Conservation (phyloP, 2,888 invertebrate genomes). For the Hyalella azteca region DNA sequence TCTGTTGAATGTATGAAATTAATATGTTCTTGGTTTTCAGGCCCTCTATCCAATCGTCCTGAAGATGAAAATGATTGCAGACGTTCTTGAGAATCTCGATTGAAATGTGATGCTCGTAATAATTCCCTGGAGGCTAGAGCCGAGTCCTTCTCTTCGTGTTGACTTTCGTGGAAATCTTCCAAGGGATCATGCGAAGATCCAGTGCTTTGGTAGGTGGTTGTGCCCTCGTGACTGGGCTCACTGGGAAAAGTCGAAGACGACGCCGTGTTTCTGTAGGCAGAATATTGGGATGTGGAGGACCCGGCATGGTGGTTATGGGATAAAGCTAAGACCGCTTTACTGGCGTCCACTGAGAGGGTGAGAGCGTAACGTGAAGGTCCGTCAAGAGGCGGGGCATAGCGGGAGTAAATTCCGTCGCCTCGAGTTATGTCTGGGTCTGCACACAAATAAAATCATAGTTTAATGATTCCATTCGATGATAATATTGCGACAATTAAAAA, state of each 20-base stretch:
- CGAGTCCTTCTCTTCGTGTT: not conserved
- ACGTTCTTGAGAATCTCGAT: not conserved
- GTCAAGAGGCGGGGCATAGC: slow-evolving; percentile 63
- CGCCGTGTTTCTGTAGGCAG: not conserved
- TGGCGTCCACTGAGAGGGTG: slow-evolving; percentile 53
- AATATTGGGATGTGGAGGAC: slow-evolving; percentile 9
- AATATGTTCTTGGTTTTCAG: not conserved
- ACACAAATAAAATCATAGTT: slow-evolving; percentile 40
- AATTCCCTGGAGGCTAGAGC: not conserved
- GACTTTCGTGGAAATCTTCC: not conserved
- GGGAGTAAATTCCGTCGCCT: slow-evolving; percentile 72
- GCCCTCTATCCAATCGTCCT: not conserved
- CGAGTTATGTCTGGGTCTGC: slow-evolving; percentile 71
- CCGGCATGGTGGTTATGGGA: not conserved
- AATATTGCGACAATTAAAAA: too few species aligned
- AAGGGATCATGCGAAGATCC: not conserved
- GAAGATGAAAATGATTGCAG: not conserved
- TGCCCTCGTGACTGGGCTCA: slow-evolving; percentile 1
- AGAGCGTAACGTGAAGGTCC: slow-evolving; percentile 55
- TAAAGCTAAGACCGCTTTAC: slow-evolving; percentile 46
- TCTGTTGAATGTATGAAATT: slow-evolving; percentile 7
- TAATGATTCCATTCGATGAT: too few species aligned
- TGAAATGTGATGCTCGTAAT: not conserved
- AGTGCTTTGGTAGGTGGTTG: not conserved
- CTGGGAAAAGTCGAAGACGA: not conserved